These are phyloP conservation scores for Callipepla californica DNA, from an alignment of 2,113 vertebrate genomes.

Conservation along the genomic window DNA sequence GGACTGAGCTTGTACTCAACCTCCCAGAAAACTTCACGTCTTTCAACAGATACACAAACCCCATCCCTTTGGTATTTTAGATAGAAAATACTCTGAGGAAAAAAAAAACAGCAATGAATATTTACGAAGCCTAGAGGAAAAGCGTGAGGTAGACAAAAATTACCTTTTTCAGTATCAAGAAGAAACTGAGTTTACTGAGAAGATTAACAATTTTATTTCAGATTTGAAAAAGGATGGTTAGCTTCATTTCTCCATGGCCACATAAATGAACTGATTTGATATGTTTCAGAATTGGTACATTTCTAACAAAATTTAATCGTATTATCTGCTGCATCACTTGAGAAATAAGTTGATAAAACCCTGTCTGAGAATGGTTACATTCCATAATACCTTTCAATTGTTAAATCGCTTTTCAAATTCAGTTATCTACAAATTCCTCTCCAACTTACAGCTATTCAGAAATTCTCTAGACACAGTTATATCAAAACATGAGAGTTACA, in stretches of 20 bases:
- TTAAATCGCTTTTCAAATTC: slow-evolving; percentile 58
- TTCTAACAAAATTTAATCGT: slow-evolving; percentile 46
- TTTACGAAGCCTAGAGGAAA: neutral
- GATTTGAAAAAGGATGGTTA: neutral
- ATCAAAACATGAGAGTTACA: neutral
- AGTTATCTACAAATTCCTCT: slow-evolving; percentile 21
- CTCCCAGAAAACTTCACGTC: neutral
- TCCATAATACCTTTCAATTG: slow-evolving; percentile 24
- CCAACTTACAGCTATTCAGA: slow-evolving; percentile 36
- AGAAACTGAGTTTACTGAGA: neutral
- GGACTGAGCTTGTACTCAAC: neutral
- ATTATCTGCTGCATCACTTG: slow-evolving; percentile 57
- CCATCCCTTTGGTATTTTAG: neutral
- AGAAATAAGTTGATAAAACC: slow-evolving; percentile 57
- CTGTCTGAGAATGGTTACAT: slow-evolving; percentile 24
- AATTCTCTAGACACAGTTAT: neutral
- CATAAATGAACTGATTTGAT: neutral
- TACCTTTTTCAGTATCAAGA: neutral
- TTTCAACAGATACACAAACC: neutral
- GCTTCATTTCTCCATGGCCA: neutral
- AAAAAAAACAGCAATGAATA: neutral
- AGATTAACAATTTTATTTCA: neutral
- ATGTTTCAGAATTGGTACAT: slow-evolving; percentile 1
- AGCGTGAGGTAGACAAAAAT: neutral
- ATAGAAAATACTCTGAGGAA: neutral